Evolutionary conservation across 92 coral and sea anemone genomes (phyloP), one percentile per base, ranked within the genome.

Genomic region (Nematostella vectensis): DNA sequence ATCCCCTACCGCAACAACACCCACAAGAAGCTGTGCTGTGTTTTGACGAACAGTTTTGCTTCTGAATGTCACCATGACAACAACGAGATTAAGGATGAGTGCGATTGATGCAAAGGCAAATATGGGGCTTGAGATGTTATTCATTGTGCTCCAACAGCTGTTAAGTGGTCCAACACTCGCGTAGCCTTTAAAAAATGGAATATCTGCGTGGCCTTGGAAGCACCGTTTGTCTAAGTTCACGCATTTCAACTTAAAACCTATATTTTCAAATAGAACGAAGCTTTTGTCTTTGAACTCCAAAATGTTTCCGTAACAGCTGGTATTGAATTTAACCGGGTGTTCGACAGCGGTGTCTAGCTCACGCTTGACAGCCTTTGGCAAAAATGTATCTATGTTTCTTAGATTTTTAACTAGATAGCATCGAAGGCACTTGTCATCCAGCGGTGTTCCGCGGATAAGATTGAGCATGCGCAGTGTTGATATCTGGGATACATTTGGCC

Each of bases 401-500:
- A 44, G 19, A 9, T 66, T 44, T 33, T 29, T 66, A 1, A 11
- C 27, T 16, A 66, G 40, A 52, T 54, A 66, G 29, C 72, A 66
- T 30, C 62, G 55, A 44, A 66, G 72, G 56, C 72, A 66, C 27
- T 23, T 12, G 8, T 59, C 62, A 26, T 66, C 72, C 63, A 54
- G 62, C 72, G 72, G 72, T 16, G 72, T 66, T 13, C 72, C 72
- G 19, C 72, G 61, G 23, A 66, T 45, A 4, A 66, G 27, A 43
- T 55, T 53, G 49, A 66, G 72, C 63, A 44, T 66, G 55, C 56
- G 25, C 16, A 25, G 25, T 25, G 40, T 15, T 27, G 27, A 28
- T 62, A 66, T 59, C 39, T 66, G 72, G 52, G 45, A 54, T 8
- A 37, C 33, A 47, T 55, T 55, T 42, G 55, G 20, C 72, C 72